Base-by-base conservation (phyloP, 1,140 invertebrate species). In the Xylocopa sonorina region DNA sequence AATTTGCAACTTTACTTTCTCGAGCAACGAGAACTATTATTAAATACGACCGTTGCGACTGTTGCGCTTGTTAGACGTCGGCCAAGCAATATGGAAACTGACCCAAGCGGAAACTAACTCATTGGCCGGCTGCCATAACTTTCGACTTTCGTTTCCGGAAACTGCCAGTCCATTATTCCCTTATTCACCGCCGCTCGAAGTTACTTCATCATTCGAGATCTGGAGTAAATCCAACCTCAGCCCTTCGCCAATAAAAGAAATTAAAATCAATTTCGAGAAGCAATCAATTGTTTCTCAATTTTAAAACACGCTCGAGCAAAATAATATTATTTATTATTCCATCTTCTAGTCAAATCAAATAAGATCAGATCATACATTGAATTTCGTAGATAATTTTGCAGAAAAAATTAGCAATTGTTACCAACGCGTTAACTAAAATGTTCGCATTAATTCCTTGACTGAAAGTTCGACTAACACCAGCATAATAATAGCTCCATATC, bases 41-140 rank as follows among this genome's bases (percentile, higher is more conserved):
- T 46, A 58, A 58, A 29, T 29, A 43, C 7, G 6, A 27, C 18
- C 32, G 5, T 21, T 2, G 12, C 32, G 29, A 48, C 21, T n/a
- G 69, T 48, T 46, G 14, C 5, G 41, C 18, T 24, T 58, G 21
- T 21, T 46, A n/a, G 18, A 58, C 27, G 43, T 63, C 14, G 34
- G 41, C n/a, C 14, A 10, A 57, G 21, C 38, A 57, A 5, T 38
- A 51, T 21, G 10, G 27, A n/a, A 38, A 4, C 24, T 38, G n/a
- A 53, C n/a, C 2, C 21, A n/a, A 53, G 43, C 34, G 34, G 46
- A 64, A 74, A 74, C 48, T 29, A 53, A 63, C 58, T 53, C n/a
- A 32, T 60, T 63, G 34, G 58, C 48, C 29, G 50, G 29, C 69
- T 60, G 69, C 43, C 69, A 72, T 16, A 72, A 60, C 55, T 60